Percentiles rank a stretch among this genome's conserved stretches.
Evolutionary conservation across 2,797 vertebrate species (phyloP).

Genomic region (Melopsittacus undulatus): DNA sequence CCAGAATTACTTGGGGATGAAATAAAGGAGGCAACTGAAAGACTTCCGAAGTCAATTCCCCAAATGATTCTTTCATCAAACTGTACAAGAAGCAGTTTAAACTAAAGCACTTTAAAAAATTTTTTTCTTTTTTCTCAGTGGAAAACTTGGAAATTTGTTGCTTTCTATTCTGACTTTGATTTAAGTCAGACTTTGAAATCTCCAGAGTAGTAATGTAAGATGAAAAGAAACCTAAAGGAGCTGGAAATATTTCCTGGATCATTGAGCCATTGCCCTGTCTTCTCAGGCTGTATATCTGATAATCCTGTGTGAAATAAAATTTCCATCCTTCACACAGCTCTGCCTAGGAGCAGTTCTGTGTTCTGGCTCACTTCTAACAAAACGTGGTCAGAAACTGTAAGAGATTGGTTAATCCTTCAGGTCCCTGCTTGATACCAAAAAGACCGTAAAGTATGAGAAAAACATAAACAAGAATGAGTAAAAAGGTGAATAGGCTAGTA

Average conservation of each 20-base stretch:
- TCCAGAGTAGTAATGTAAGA: constrained; percentile 12
- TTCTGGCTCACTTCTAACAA: constrained; percentile 27
- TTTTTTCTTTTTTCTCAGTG: not conserved
- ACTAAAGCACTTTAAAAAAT: not conserved
- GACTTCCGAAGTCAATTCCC: not conserved
- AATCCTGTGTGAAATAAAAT: constrained; percentile 35
- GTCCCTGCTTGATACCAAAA: not conserved
- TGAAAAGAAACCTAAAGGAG: constrained; percentile 19
- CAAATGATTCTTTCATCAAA: constrained; percentile 12
- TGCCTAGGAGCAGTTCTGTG: not conserved
- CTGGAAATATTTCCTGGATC: constrained; percentile 35
- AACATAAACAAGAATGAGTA: not conserved
- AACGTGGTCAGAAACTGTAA: constrained; percentile 1
- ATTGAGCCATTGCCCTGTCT: constrained; percentile 23
- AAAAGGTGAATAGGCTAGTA: constrained; percentile 5
- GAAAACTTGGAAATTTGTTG: constrained; percentile 19
- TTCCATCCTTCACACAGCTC: constrained; percentile 1
- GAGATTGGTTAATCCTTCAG: not conserved
- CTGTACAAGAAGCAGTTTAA: constrained; percentile 10
- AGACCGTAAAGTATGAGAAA: not conserved
- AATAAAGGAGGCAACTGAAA: not conserved
- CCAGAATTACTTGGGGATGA: not conserved
- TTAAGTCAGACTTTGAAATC: constrained; percentile 33
- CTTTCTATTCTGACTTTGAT: constrained; percentile 29
- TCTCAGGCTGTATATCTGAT: constrained; percentile 3